Conservation (phyloP, 2,888 invertebrate genomes). For the Ceramica pisi region DNA sequence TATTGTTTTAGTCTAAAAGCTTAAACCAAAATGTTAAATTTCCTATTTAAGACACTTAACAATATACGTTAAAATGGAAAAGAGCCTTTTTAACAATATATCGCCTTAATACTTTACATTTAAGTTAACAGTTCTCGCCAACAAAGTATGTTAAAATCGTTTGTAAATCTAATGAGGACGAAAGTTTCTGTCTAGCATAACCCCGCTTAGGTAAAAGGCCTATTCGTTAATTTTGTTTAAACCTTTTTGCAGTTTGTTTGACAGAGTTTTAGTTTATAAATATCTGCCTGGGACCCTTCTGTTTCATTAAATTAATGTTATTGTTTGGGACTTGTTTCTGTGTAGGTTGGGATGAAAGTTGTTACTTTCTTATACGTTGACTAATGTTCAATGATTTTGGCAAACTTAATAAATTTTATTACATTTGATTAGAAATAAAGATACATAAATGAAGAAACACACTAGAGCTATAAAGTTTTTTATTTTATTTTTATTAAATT, state of each 20-base stretch:
- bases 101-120: not conserved
- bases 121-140: not conserved
- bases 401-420: no score
- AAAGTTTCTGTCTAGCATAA: conserved; percentile 8
- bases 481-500: no score
- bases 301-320: conserved; percentile 14
- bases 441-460: no score
- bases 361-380: no score
- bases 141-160: conserved; percentile 1
- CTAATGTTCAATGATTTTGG: no score
- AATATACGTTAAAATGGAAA: no score
- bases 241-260: conserved; percentile 8
- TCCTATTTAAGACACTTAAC: no score
- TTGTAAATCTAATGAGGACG: conserved; percentile 15
- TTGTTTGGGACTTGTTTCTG: not conserved
- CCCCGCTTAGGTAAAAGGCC: not conserved
- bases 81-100: not conserved
- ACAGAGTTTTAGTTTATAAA: conserved; percentile 30
- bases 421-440: no score
- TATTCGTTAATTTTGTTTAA: conserved; percentile 36
- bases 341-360: not conserved
- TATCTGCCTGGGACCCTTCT: not conserved
- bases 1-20: no score
- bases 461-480: no score
- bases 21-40: no score